Evolutionary conservation across 2,113 vertebrate species (phyloP).

Genomic region (Pygoscelis adeliae): DNA sequence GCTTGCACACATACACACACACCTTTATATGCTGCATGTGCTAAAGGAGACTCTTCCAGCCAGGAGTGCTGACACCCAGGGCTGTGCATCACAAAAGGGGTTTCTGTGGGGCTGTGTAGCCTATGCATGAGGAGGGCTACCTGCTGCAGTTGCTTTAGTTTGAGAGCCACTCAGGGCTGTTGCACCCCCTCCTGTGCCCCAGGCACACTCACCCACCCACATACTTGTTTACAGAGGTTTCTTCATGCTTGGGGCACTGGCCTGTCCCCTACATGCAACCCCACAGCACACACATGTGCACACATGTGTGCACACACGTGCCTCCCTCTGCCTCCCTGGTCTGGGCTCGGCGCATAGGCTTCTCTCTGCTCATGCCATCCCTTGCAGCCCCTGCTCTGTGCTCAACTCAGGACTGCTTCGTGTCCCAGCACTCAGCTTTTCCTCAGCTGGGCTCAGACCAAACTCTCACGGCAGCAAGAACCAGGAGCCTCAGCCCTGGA

Average conservation of each 20-base stretch:
- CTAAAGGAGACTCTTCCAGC: background rate
- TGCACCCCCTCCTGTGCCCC: background rate
- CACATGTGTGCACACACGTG: rapidly evolving
- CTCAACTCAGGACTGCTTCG: background rate
- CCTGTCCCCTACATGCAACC: background rate
- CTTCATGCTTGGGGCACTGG: background rate
- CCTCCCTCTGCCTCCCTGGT: background rate
- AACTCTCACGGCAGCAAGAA: background rate
- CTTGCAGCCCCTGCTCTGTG: background rate
- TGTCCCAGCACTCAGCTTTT: background rate
- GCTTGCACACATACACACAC: background rate
- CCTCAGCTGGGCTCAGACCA: background rate
- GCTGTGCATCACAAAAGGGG: background rate
- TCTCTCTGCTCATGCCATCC: background rate
- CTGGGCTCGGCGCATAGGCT: background rate
- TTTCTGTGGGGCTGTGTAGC: background rate
- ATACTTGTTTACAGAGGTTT: background rate
- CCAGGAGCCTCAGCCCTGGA: background rate
- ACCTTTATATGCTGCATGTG: background rate
- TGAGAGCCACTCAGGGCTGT: background rate
- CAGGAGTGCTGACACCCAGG: background rate
- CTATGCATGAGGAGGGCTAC: background rate
- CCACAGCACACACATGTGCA: background rate
- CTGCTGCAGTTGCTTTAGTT: background rate
- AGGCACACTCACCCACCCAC: background rate